Evolutionary conservation across 2,113 vertebrate species (phyloP).

Genomic region (Puma concolor): DNA sequence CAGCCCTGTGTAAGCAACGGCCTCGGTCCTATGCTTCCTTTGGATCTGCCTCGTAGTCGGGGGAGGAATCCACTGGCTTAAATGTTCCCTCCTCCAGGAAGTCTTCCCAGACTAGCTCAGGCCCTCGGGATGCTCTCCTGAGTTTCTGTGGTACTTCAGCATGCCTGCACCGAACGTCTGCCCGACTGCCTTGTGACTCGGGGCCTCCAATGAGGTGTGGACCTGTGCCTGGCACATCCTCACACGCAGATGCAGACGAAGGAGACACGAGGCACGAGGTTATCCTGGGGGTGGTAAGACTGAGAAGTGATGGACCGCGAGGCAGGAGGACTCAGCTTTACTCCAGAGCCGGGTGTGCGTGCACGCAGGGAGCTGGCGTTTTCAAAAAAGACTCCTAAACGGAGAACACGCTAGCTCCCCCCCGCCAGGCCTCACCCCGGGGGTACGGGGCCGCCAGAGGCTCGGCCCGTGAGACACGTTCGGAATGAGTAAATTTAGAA

Average conservation of each 20-base stretch:
- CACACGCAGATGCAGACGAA: background rate
- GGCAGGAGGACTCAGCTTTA: background rate
- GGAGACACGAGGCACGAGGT: background rate
- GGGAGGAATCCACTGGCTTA: background rate
- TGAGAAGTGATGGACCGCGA: background rate
- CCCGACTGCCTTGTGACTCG: background rate
- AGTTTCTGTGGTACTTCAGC: background rate
- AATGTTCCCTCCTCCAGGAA: background rate
- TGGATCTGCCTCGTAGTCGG: rapidly evolving
- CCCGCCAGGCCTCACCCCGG: background rate
- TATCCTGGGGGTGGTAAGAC: background rate
- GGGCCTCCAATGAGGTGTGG: background rate
- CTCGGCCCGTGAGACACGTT: background rate
- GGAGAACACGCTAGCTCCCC: background rate
- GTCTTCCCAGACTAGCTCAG: background rate
- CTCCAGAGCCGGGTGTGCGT: background rate
- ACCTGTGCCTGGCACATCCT: background rate
- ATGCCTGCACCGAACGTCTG: rapidly evolving
- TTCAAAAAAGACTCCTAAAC: background rate
- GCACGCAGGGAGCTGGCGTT: background rate
- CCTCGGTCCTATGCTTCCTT: background rate
- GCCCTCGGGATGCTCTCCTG: rapidly evolving
- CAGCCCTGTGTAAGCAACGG: background rate
- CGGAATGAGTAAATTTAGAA: conserved; percentile 14
- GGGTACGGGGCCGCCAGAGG: background rate